phyloP scores from a whole-genome alignment of 2,113 vertebrate genomes.

The Pterocles orientalis region DNA sequence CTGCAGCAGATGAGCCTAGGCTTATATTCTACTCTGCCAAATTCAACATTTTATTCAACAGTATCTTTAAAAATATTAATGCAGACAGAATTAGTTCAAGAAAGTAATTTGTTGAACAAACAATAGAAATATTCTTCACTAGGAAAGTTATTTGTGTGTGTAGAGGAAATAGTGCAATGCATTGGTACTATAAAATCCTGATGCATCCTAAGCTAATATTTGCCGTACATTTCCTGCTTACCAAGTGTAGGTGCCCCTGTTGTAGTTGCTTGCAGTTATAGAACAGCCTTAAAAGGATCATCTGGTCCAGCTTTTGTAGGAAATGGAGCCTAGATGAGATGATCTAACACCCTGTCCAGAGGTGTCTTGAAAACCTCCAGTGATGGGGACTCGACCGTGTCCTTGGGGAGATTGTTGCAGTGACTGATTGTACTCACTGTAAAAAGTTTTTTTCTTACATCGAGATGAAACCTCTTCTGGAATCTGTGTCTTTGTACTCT shows the following conservation, averaged over 20 bases:
- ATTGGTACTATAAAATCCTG: not conserved
- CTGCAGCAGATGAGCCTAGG: not conserved
- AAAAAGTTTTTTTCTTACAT: not conserved
- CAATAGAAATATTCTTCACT: not conserved
- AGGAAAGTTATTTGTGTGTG: not conserved
- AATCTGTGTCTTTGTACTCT: not conserved
- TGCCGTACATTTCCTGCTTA: not conserved
- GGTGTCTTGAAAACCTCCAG: not conserved
- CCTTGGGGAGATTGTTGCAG: too few species aligned
- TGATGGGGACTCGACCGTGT: rapidly evolving
- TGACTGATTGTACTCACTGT: not conserved
- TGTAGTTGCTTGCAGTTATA: not conserved
- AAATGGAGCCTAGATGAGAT: not conserved
- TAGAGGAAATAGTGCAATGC: not conserved
- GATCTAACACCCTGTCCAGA: not conserved
- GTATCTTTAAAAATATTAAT: not conserved
- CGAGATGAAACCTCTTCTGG: not conserved
- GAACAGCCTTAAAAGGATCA: not conserved
- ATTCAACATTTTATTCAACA: not conserved
- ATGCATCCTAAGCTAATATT: not conserved
- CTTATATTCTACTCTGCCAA: not conserved
- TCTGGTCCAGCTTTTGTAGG: rapidly evolving
- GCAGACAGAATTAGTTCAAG: not conserved
- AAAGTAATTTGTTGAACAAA: not conserved
- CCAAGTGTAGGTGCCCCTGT: rapidly evolving